phyloP scores from a whole-genome alignment of 2,797 vertebrate species.

The Darevskia nairensis region DNA sequence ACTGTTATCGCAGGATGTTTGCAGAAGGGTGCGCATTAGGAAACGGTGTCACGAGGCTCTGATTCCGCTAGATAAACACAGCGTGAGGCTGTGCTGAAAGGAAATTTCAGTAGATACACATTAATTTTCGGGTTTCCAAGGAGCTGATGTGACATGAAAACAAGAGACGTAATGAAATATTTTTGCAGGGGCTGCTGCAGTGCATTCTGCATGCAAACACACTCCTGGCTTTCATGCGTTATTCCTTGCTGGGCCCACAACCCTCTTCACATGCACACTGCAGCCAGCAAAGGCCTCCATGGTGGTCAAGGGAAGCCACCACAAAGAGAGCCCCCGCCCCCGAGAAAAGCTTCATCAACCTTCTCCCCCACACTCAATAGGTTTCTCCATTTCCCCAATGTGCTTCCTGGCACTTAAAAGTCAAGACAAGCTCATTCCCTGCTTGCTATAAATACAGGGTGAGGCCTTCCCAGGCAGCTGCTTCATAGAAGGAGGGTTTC shows the following conservation, averaged over 20 bases:
- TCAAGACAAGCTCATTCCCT: conserved; percentile 31
- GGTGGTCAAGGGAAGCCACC: conserved; percentile 38
- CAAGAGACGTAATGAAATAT: background rate
- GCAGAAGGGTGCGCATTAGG: background rate
- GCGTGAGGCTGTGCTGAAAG: conserved; percentile 41
- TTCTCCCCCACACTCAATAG: no score
- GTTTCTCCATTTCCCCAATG: background rate
- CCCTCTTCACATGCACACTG: conserved; percentile 15
- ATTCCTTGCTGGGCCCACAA: background rate
- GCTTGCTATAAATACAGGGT: conserved; percentile 43
- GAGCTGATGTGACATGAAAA: conserved; percentile 54
- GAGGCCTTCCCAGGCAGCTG: conserved; percentile 41
- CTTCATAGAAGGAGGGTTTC: background rate
- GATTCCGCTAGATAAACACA: conserved; percentile 1
- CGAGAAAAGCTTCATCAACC: no score
- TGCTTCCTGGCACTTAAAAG: background rate
- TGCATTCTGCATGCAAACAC: accelerated
- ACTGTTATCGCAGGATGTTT: background rate
- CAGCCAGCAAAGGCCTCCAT: conserved; percentile 5
- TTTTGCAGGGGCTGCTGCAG: background rate
- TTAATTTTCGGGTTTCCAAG: conserved; percentile 34
- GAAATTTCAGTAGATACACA: conserved; percentile 49
- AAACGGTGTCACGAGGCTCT: background rate
- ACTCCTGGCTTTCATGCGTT: background rate
- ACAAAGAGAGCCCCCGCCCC: accelerated